Base-by-base conservation (phyloP, 2,888 invertebrate species). In the Pasiphila rectangulata region DNA sequence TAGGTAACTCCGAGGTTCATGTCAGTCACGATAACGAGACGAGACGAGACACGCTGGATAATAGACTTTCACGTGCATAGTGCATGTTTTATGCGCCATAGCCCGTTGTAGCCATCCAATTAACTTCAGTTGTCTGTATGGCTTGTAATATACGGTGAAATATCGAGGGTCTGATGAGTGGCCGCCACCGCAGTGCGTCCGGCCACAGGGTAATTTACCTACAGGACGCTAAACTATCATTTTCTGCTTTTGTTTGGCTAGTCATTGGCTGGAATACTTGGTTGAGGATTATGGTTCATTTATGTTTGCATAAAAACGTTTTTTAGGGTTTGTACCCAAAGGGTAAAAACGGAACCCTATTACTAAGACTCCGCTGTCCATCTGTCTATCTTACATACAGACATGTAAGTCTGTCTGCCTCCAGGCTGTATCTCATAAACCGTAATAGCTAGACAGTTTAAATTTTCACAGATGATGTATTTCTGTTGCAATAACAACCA, bases 91-190 rank as follows among this genome's bases (percentile, higher is more conserved):
- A 83, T 80, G 32, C 32, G 40, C 5, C 30, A 39, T 40, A 62
- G 65, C 69, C 64, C 65, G 70, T 60, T 66, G 72, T 66, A 73
- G 75, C 67, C 62, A 79, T 84, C 82, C 84, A 85, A 85, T 85
- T 85, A 85, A 81, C 83, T 78, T 74, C 78, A 72, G 76, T 75
- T 75, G 82, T 75, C 77, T 61, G 67, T 75, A 71, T 67, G 71
- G 77, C 75, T 77, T 74, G 80, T 79, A 79, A 80, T 80, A 75
- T 69, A 69, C 74, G 65, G 69, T 77, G 78, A 79, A 79, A 79
- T 81, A 83, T 83, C 79, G 78, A 83, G 75, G 64, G 72, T 69
- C 66, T 76, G 77, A 80, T 72, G 79, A 76, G 72, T 67, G 68
- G 64, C 45, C 32, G 44, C 59, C 54, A 38, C 43, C 48, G 44